Evolutionary conservation across 1,140 invertebrate species (phyloP).

Genomic region (Rhagoletis zephyria): DNA sequence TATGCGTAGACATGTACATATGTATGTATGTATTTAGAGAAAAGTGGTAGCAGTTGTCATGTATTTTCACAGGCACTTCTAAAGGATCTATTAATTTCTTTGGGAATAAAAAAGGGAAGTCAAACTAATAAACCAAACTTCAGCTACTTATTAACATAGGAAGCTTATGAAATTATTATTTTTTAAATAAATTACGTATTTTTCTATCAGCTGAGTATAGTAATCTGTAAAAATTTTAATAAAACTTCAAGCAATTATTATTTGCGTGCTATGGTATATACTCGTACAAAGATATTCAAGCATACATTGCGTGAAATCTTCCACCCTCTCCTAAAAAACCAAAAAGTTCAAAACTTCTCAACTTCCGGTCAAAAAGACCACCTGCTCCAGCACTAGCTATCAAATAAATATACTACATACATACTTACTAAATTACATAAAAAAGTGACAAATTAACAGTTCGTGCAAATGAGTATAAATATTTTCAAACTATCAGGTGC

Average conservation of each 20-base stretch:
- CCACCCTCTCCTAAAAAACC: not conserved
- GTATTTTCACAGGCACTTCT: not conserved
- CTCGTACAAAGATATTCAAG: not conserved
- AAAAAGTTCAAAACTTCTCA: constrained; percentile 71
- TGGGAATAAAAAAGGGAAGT: not conserved
- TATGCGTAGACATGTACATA: not conserved
- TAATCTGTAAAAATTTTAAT: too few relatives aligned
- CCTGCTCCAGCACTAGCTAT: constrained; percentile 39
- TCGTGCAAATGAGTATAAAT: constrained; percentile 26
- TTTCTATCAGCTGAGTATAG: too few relatives aligned
- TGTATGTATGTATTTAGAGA: not conserved
- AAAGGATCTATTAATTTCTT: not conserved
- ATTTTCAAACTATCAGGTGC: constrained; percentile 65
- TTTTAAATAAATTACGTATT: too few relatives aligned
- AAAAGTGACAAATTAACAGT: constrained; percentile 42
- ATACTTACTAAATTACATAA: not conserved
- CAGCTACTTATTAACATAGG: not conserved
- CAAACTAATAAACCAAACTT: not conserved
- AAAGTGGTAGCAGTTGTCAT: not conserved
- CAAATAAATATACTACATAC: not conserved
- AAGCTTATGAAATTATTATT: not conserved
- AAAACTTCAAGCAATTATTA: too few relatives aligned
- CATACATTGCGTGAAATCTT: not conserved
- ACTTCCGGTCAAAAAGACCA: constrained; percentile 71
- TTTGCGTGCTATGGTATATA: too few relatives aligned